Base-by-base conservation (phyloP, 1,140 invertebrate genomes). In the Aradophagus sp. region DNA sequence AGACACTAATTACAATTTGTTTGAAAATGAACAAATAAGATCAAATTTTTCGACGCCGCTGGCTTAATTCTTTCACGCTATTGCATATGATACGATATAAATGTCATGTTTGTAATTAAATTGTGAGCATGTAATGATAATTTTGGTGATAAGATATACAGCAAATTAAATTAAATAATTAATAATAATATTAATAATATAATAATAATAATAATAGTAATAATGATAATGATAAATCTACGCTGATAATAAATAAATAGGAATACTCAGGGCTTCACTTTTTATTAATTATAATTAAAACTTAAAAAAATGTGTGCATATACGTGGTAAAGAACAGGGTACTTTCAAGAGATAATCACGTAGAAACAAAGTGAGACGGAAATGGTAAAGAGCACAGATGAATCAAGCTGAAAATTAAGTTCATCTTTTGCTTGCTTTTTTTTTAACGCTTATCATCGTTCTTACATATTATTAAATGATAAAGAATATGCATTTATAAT, bases 221-320 rank as follows among this genome's bases (percentile, higher is more conserved):
- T 58, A 70, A 70, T 58, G 63, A 63, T 63, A 62, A 70, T 68
- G 61, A 38, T 63, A 53, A 34, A 10, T 50, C 58, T 70, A 63
- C 36, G 42, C 23, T 39, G 56, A 69, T 34, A 70, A 70, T 70
- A 70, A 70, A 70, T 70, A 70, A 70, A 63, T 70, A 70, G n/a
- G n/a, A 70, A 63, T 63, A 63, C 52, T 70, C 52, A 26, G 27
- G 27, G 11, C 48, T 53, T 63, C 31, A n/a, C 4, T 19, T 48
- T 55, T 10, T 53, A 48, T 48, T 38, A 48, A 42, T 39, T 41
- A 23, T 45, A 23, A 12, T 1, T 63, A 44, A 26, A 23, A 29
- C 48, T 35, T 6, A 15, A 44, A 42, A 53, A n/a, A 19, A 4
- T 16, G n/a, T 23, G 20, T 23, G 20, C 4, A 23, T 5, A 44